Evolutionary conservation across 2,888 invertebrate genomes (phyloP).

Genomic region (Melinopterus prodromus): DNA sequence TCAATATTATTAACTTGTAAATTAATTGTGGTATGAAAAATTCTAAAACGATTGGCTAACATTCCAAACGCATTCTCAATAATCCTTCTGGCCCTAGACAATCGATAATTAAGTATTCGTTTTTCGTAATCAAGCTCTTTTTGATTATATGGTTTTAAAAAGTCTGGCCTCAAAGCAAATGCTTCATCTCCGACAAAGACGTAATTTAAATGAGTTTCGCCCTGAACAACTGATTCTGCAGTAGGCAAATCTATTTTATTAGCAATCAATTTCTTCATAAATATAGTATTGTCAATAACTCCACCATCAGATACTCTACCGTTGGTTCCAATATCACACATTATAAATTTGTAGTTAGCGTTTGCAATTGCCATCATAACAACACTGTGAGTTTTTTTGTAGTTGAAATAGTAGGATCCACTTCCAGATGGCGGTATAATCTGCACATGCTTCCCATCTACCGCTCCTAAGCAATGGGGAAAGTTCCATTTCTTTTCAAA

Average conservation of each 20-base stretch:
- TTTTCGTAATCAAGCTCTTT: conserved; percentile 1
- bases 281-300: conserved; percentile 21
- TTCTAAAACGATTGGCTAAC: conserved; percentile 11
- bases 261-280: conserved; percentile 26
- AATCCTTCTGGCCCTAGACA: background rate
- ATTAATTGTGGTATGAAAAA: background rate
- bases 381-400: conserved; percentile 22
- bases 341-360: conserved; percentile 26
- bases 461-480: conserved; percentile 24
- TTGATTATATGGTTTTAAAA: conserved; percentile 26
- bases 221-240: background rate
- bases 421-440: conserved; percentile 9
- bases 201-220: background rate
- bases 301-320: conserved; percentile 28
- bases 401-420: conserved; percentile 24
- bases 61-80: background rate
- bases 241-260: conserved; percentile 10
- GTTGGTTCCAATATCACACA: conserved; percentile 9
- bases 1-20: background rate
- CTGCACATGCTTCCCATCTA: conserved; percentile 23
- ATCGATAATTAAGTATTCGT: conserved; percentile 27
- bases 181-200: conserved; percentile 32
- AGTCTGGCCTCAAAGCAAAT: conserved; percentile 16
- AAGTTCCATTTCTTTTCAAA: conserved; percentile 15
- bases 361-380: conserved; percentile 20